phyloP scores from a whole-genome alignment of 2,888 invertebrate species.

The Zygothrica quintamaculata region DNA sequence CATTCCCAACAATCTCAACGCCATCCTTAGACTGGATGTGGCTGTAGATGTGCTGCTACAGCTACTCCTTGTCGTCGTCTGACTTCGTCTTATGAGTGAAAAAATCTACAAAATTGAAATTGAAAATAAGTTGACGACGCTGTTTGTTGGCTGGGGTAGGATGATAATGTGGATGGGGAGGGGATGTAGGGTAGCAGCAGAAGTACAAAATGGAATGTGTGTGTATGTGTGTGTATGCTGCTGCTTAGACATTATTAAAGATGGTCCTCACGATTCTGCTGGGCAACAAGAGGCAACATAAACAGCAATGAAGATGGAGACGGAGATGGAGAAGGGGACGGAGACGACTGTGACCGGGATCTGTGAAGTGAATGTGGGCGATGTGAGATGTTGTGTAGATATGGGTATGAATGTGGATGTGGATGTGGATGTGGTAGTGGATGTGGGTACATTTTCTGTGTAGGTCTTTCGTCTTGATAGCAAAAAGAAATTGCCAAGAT shows the following conservation, averaged over 20 bases:
- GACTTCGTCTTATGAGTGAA: constrained; percentile 66
- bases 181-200: background rate
- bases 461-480: constrained; percentile 41
- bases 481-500: constrained; percentile 77
- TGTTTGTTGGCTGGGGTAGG: constrained; percentile 42
- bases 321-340: too few relatives aligned
- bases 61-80: constrained; percentile 19
- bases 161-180: background rate
- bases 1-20: background rate
- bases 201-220: background rate
- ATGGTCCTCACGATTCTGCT: constrained; percentile 64
- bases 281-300: constrained; percentile 1
- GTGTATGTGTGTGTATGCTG: constrained; percentile 5
- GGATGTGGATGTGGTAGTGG: too few relatives aligned
- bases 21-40: constrained; percentile 32
- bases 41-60: too few relatives aligned
- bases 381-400: too few relatives aligned
- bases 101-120: constrained; percentile 79
- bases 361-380: too few relatives aligned
- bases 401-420: too few relatives aligned
- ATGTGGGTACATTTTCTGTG: background rate
- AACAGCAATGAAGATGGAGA: too few relatives aligned
- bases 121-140: constrained; percentile 76
- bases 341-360: constrained; percentile 6
- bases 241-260: constrained; percentile 78